A percentile compares a stretch with the other conserved stretches of the same genome.
Conservation (phyloP, 2,888 invertebrate genomes). For the Cheilosia pagana region DNA sequence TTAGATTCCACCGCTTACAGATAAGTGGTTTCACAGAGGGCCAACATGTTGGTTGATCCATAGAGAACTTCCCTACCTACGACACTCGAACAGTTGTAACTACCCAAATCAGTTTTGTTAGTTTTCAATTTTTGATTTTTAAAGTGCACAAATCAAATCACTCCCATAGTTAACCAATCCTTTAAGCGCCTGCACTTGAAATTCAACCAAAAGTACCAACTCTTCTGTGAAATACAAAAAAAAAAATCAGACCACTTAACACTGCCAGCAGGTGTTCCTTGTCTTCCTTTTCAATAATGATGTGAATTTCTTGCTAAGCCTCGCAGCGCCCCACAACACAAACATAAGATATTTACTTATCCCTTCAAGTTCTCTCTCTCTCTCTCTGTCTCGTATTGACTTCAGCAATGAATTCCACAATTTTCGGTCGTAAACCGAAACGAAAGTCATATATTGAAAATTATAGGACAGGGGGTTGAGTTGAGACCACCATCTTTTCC, state of each 20-base stretch:
- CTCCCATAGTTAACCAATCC: not conserved
- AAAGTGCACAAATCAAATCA: too few species aligned
- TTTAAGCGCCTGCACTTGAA: not conserved
- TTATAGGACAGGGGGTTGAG: not conserved
- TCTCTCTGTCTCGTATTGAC: not conserved
- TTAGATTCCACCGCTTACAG: too few species aligned
- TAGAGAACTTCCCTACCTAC: too few species aligned
- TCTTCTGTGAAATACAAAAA: not conserved
- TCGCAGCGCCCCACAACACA: slow-evolving; percentile 1
- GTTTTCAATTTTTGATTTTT: too few species aligned
- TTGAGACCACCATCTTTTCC: not conserved
- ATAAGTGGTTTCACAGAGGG: too few species aligned
- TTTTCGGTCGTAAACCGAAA: slow-evolving; percentile 29
- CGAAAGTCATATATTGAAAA: slow-evolving; percentile 32
- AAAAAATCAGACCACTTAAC: slow-evolving; percentile 1
- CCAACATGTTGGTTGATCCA: too few species aligned
- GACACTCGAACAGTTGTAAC: too few species aligned
- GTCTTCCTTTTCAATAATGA: slow-evolving; percentile 2
- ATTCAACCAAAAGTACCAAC: slow-evolving; percentile 3
- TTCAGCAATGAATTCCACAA: not conserved
- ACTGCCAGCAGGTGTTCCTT: slow-evolving; percentile 5
- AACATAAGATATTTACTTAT: slow-evolving; percentile 16
- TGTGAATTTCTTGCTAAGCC: not conserved
- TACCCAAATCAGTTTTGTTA: too few species aligned
- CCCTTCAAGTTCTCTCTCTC: not conserved